Base-by-base conservation (phyloP, 1,140 invertebrate species). In the Scylla paramamosain region DNA sequence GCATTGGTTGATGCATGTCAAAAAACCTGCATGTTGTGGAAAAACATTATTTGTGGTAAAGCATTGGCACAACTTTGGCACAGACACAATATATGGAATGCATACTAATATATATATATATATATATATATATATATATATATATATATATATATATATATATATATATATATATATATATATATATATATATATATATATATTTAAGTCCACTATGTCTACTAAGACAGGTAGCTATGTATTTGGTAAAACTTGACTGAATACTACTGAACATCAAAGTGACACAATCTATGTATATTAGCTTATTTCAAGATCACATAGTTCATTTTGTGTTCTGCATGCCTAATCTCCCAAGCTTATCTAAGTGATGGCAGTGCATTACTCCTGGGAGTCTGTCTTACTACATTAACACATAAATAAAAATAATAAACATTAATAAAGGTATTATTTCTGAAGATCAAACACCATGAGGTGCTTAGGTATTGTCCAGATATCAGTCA, bases 321-420 rank as follows among this genome's bases (percentile, higher is more conserved):
- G n/a, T 77, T 77, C 67, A 77, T 77, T 77, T 77, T 77, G n/a
- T 77, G 67, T 77, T 77, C 67, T 59, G 25, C 67, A n/a, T n/a
- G 67, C n/a, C 67, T 77, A 77, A 77, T 1, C 25, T n/a, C 67
- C 25, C 67, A 77, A n/a, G 67, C 67, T 77, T 77, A 77, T 77
- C 67, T 77, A 77, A 77, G n/a, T 77, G 67, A n/a, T 77, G 67
- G 67, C 67, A 77, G 67, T 77, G 67, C n/a, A 77, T 77, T 77
- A 77, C 67, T 77, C 67, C 67, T 77, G 67, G 67, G 67, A 77
- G 67, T n/a, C 67, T 77, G 48, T 89, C 39, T 89, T 46, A n/a
- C 25, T 89, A 89, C 48, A 89, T 39, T 39, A 46, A 89, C 48
- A 89, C 48, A 45, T 46, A 39, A 46, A 89, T 89, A 46, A 28